A percentile compares a stretch with the other conserved stretches of the same genome.
Evolutionary conservation across 2,888 invertebrate species (phyloP).

Genomic region (Pachliopta kotzebuea): DNA sequence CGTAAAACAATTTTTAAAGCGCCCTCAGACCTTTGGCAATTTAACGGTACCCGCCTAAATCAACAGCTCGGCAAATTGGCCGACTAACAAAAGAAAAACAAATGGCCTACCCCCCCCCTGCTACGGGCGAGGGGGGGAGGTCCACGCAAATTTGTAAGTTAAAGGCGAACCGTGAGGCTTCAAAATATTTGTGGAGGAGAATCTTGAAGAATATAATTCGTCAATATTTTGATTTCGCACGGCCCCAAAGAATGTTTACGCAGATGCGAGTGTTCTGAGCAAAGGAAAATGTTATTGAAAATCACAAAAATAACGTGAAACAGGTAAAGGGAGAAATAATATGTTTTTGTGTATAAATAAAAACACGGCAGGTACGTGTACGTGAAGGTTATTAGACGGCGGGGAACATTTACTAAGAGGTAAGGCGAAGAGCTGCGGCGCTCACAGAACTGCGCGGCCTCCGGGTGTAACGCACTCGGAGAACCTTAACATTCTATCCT

Average conservation of each 20-base stretch:
- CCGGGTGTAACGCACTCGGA: too few species aligned
- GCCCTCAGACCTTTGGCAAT: constrained; percentile 18
- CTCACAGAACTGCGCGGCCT: too few species aligned
- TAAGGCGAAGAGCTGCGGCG: too few species aligned
- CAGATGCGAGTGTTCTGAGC: constrained; percentile 10
- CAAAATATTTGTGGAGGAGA: constrained; percentile 20
- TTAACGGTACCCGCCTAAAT: constrained; percentile 19
- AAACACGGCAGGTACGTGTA: too few species aligned
- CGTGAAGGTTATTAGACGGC: too few species aligned
- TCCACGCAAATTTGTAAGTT: constrained; percentile 13
- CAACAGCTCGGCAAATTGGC: constrained; percentile 26
- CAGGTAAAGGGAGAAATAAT: too few species aligned
- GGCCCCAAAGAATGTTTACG: background rate
- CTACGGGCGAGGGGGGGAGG: too few species aligned
- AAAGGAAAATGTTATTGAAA: constrained; percentile 4
- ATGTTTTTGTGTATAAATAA: too few species aligned
- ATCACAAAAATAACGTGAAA: too few species aligned
- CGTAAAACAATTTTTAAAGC: constrained; percentile 2
- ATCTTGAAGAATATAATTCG: constrained; percentile 22
- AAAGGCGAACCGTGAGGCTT: constrained; percentile 9
- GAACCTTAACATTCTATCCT: too few species aligned
- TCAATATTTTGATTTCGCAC: constrained; percentile 22
- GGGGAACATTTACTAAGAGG: too few species aligned
- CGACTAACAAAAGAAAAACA: constrained; percentile 26
- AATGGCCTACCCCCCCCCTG: background rate